Percentiles rank a stretch among this genome's conserved stretches.
phyloP scores from a whole-genome alignment of 2,797 vertebrate species.

The Anguilla marmorata region DNA sequence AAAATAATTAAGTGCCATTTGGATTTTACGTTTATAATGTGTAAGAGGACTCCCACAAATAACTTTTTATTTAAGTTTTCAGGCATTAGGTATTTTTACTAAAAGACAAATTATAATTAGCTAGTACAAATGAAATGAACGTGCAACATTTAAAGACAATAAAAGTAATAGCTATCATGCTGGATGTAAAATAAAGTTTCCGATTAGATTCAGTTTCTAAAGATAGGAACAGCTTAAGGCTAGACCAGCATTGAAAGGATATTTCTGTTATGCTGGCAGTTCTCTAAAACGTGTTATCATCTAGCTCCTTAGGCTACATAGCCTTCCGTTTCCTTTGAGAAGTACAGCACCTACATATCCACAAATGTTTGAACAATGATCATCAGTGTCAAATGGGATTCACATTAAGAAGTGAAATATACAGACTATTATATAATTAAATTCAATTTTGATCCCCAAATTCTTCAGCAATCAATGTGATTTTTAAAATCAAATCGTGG shows the following conservation, averaged over 20 bases:
- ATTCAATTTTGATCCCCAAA: not conserved
- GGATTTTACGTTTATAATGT: not conserved
- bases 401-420: not conserved
- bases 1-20: not conserved
- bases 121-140: not conserved
- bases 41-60: not conserved
- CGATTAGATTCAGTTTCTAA: not conserved
- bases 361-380: conserved; percentile 12
- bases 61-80: not conserved
- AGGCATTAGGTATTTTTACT: too few relatives aligned
- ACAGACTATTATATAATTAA: not conserved
- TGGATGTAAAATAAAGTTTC: not conserved
- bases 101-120: not conserved
- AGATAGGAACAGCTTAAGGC: not conserved
- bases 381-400: not conserved
- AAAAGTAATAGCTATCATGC: not conserved
- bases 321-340: not conserved
- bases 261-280: not conserved
- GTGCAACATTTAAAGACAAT: not conserved
- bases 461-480: not conserved
- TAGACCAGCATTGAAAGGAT: not conserved
- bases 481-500: conserved; percentile 8
- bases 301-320: not conserved
- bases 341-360: not conserved
- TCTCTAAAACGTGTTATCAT: not conserved